Conservation (phyloP, 23 tunicate species). For the Pegea sp. region DNA sequence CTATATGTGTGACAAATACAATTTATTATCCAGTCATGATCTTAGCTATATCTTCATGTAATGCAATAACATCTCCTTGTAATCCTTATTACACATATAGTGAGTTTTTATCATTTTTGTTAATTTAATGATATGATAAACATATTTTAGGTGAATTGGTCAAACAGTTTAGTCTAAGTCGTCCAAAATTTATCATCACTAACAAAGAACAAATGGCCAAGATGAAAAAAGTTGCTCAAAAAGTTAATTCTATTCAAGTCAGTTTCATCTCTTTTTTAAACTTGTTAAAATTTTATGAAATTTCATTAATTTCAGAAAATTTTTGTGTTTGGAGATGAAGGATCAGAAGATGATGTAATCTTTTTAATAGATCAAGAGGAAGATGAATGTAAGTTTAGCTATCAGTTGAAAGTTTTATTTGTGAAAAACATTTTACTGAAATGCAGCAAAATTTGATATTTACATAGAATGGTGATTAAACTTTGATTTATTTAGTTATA, state of each 20-base stretch:
- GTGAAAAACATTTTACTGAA: no score
- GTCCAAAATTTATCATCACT: slow-evolving; percentile 24
- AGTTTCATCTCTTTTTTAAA: background rate
- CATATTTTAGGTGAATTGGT: slow-evolving; percentile 14
- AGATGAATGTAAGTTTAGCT: no score
- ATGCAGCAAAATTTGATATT: no score
- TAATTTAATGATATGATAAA: background rate
- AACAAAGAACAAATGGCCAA: slow-evolving; percentile 15
- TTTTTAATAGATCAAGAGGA: no score
- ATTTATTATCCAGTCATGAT: slow-evolving; percentile 18
- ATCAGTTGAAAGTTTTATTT: no score
- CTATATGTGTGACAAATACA: slow-evolving; percentile 18
- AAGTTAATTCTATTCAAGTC: slow-evolving; percentile 20
- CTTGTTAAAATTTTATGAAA: background rate
- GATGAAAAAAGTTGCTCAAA: slow-evolving; percentile 11
- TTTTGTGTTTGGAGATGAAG: no score
- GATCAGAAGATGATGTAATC: no score
- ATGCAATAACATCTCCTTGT: slow-evolving; percentile 32
- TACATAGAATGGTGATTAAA: no score
- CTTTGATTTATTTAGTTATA: no score
- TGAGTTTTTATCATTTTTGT: background rate
- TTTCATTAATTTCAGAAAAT: background rate
- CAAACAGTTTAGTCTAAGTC: slow-evolving; percentile 18
- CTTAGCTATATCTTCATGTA: slow-evolving; percentile 27
- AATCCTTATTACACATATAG: slow-evolving; percentile 24